Conservation (phyloP, 2,113 vertebrate genomes). For the Clupea harengus region DNA sequence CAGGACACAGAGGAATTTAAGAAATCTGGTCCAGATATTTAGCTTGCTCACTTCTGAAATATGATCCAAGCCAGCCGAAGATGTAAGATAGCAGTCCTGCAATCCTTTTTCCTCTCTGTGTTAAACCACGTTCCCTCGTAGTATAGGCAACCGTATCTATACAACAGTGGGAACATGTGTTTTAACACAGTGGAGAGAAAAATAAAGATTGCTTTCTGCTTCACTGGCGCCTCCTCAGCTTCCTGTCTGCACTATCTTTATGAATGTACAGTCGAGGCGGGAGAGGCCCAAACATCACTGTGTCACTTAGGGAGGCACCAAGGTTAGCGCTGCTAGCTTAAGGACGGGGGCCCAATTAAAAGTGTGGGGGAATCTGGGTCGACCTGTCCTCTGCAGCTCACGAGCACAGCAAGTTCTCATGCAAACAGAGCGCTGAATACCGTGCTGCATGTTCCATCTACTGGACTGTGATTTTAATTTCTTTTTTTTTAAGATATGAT, state of each 20-base stretch:
- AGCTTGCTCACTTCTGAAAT: background rate
- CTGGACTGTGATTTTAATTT: background rate
- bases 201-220: background rate
- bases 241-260: background rate
- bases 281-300: background rate
- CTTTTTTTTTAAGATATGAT: background rate
- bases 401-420: constrained; percentile 18
- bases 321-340: constrained; percentile 5
- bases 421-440: background rate
- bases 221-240: background rate
- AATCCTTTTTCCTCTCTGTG: background rate
- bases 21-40: background rate
- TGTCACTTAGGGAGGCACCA: constrained; percentile 8
- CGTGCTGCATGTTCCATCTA: background rate
- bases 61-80: background rate
- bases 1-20: background rate
- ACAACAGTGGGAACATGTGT: background rate
- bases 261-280: background rate
- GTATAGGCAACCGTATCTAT: background rate
- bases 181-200: background rate
- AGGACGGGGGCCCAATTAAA: constrained; percentile 25
- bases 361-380: constrained; percentile 24
- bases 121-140: background rate
- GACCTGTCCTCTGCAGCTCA: background rate
- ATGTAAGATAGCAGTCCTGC: background rate